Base-by-base conservation (phyloP, 1,140 invertebrate species). In the Drosophila arawakana region DNA sequence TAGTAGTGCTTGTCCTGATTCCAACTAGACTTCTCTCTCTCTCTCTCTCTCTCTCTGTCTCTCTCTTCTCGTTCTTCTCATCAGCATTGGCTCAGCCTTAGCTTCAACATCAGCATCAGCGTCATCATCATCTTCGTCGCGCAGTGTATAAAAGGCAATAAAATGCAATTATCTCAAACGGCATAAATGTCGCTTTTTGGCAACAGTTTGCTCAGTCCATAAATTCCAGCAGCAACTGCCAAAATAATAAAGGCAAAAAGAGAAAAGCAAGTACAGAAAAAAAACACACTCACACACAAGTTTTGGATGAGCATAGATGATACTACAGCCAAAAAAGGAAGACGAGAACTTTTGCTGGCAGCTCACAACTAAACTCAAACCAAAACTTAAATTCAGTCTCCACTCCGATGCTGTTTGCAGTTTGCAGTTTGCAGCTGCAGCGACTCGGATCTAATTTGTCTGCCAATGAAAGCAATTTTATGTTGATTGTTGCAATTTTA, bases 121-220 rank as follows among this genome's bases (percentile, higher is more conserved):
- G 18, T 35, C 46, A 13, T 55, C 25, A 21, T 21, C 39, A 37
- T 55, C 72, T 59, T 44, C 67, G 7, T 50, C 44, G 74, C 18
- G 61, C 65, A 85, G 83, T 85, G 69, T 66, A 85, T 85, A 85
- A 85, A 85, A 82, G 83, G 83, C 82, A 85, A 85, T 85, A 88
- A 85, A 85, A 85, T 85, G 82, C 82, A 85, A 85, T 85, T 85
- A 85, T 85, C 82, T 85, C 82, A 85, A 85, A 85, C 72, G 82
- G 82, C 82, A 85, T 85, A 86, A 85, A 84, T 86, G 82, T 85
- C 82, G 63, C 75, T 74, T 76, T 82, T 85, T 85, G 82, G 82
- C 82, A 85, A 82, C 82, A 63, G 79, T 75, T 84, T 73, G 69
- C 81, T 66, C 57, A 82, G 77, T 81, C 73, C 81, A 85, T 88